Evolutionary conservation across 2,113 vertebrate genomes (phyloP), one percentile per base, ranked within the genome.

Genomic region (Peromyscus leucopus): DNA sequence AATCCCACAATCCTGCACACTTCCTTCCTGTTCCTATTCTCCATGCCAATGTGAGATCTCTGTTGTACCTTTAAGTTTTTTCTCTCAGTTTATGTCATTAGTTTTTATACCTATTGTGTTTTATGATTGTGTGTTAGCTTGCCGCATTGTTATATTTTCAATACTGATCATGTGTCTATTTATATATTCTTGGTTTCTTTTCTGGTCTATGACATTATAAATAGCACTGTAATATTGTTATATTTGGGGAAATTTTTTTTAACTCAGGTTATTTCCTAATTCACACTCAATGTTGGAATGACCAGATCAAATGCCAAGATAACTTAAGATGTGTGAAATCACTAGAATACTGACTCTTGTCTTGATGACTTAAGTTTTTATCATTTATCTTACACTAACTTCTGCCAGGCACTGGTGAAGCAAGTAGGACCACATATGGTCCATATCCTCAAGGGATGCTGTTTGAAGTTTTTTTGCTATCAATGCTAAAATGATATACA

Each of bases 261-360:
- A 76, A 83, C 48, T 94, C 75, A 8, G 15, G 90, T 85, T 93
- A 86, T 78, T 92, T 93, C 4, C 36, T 93, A 91, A 95, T 76
- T 80, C 51, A 96, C 17, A 86, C 21, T 15, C 61, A 75, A 79
- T 79, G 19, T 74, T 93, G 61, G 48, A 96, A 91, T 93, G 95
- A 94, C 15, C 51, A 76, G 46, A 61, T 92, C 31, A 94, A 84
- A 92, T 63, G 31, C 12, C 12, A 57, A 96, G 59, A 82, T 83
- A 13, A 75, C 86, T 91, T 94, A 21, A 85, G 87, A 91, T 28
- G 46, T 48, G 61, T 80, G 3, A 92, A 91, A 67, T 48, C 42
- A 67, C 39, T 92, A 91, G 83, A 94, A 92, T 90, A 28, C 86
- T 83, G 55, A 89, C 46, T 65, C 13, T 61, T 92, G 71, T 36